Conservation (phyloP, 2,113 vertebrate species). For the Oxyura jamaicensis region DNA sequence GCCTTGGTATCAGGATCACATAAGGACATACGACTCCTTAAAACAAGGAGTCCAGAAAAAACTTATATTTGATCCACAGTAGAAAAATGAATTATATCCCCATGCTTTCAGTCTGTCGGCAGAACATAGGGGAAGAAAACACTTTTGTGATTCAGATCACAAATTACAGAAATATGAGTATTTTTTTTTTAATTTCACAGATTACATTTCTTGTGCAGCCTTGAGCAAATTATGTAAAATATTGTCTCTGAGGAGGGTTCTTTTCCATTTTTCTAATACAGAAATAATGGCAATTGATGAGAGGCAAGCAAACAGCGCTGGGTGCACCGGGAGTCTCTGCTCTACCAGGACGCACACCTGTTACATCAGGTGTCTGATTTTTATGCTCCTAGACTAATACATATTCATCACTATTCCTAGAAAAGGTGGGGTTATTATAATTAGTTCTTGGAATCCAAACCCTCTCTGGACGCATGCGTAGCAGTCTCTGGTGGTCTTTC, state of each 20-base stretch:
- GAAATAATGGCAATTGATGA: neutral
- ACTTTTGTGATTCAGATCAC: neutral
- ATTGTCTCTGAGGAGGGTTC: neutral
- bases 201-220: neutral
- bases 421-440: too few species aligned
- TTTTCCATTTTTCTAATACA: neutral
- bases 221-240: neutral
- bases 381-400: too few species aligned
- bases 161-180: neutral
- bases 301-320: too few species aligned
- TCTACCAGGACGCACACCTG: too few species aligned
- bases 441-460: too few species aligned
- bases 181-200: neutral
- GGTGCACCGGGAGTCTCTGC: too few species aligned
- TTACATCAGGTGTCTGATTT: too few species aligned
- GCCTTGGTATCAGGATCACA: neutral
- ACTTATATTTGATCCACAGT: neutral
- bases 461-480: too few species aligned
- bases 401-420: too few species aligned
- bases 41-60: neutral
- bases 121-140: neutral
- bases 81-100: neutral
- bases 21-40: neutral
- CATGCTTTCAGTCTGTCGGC: neutral
- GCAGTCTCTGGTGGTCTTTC: too few species aligned